Conservation (phyloP, 2,797 vertebrate species). For the Rhyacichthys aspro region DNA sequence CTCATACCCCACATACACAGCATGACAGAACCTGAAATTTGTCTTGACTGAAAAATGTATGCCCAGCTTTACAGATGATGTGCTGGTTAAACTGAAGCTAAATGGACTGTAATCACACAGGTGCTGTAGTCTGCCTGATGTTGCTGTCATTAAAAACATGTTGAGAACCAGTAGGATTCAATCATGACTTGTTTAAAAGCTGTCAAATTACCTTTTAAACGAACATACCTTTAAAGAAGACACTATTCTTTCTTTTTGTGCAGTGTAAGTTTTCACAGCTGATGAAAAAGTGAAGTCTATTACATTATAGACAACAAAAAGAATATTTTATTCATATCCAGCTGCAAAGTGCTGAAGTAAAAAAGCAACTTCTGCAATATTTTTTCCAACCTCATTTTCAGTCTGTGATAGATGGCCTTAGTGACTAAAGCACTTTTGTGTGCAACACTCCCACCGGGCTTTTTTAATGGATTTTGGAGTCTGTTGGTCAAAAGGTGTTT, state of each 20-base stretch:
- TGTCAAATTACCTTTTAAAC: no score
- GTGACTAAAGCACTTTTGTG: no score
- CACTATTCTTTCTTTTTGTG: background rate
- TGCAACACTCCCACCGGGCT: background rate
- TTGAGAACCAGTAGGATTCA: background rate
- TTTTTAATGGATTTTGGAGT: background rate
- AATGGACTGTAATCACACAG: background rate
- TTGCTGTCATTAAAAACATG: slow-evolving; percentile 1
- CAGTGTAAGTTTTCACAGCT: background rate
- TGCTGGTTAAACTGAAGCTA: background rate
- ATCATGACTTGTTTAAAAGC: background rate
- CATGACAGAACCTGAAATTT: no score
- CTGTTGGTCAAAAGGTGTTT: background rate
- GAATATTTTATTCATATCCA: slow-evolving; percentile 12
- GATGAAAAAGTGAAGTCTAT: background rate
- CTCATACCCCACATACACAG: no score
- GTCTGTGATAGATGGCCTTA: background rate
- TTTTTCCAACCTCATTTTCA: background rate
- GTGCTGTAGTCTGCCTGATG: background rate
- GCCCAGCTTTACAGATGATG: no score
- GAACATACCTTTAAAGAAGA: background rate
- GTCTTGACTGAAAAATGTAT: no score
- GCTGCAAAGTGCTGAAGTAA: slow-evolving; percentile 1
- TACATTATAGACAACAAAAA: slow-evolving; percentile 5
- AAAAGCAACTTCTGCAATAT: slow-evolving; percentile 8